Evolutionary conservation across 2,113 vertebrate species (phyloP), one percentile per base, ranked within the genome.

Genomic region (Melanostigma gelatinosum): DNA sequence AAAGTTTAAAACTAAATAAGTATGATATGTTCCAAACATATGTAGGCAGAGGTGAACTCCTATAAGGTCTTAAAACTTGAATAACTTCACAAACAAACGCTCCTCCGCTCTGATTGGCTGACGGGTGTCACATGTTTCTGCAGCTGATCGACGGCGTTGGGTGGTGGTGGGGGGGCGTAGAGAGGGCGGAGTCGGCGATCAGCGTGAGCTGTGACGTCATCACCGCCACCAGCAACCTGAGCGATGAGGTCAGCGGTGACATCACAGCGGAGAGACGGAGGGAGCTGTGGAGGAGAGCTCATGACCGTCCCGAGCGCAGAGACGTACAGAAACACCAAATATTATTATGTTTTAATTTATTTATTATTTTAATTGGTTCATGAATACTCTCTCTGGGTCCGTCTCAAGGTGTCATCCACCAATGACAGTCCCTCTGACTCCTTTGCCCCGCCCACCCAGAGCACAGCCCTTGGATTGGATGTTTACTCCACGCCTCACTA

Each of bases 281-380:
- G 36, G 96, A 96, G 68, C 83, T 96, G 93, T 98, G 97, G 97
- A 96, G 96, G 29, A 94, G 93, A 15, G 93, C 94, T 71, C 96
- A 94, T 46, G 95, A 95, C 12, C 13, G 5, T 1, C 36, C 60
- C 0, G 54, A 72, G 72, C 87, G 92, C 71, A 95, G 94, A 6
- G 96, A 97, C 9, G 96, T 46, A 66, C 3, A 6, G 16, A 36
- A 4, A 13, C 6, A 42, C 3, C 8, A 34, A 32, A 16, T 34
- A n/a, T 62, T 6, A 22, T 24, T 32, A 32, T 22, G 18, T 7
- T 50, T 50, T 48, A 4, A 9, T 11, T 20, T 20, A 4, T 10
- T 66, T 9, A 18, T 61, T 4, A 61, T 34, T 29, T 15, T 22
- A 29, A 55, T 42, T 24, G 16, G 13, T 20, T 29, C 5, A 36